Evolutionary conservation across 2,888 invertebrate genomes (phyloP), one percentile per base, ranked within the genome.

Genomic region (Caenorhabditis japonica): DNA sequence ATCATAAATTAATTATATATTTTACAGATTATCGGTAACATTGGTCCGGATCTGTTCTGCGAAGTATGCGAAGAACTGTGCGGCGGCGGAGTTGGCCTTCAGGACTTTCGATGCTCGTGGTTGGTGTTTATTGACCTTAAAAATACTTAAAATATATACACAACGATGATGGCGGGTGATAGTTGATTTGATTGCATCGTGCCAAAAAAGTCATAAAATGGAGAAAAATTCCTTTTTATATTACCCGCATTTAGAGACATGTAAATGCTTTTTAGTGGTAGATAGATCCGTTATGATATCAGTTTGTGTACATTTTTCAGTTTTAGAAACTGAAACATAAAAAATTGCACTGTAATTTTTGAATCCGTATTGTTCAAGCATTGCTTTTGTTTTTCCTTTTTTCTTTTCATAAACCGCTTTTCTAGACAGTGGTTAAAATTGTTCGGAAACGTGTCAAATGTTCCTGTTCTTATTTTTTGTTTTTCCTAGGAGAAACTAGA

Each of bases 91-190:
- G 73, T 79, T 30, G 82, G 80, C 38, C 64, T 82, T 19, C 66
- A 70, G 60, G 82, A 82, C 49, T 82, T 70, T 59, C 72, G 80
- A 34, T 82, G 79, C 58, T 79, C 79, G 17, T 79, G 79, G 79
- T 76, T 15, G 51, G 75, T 68, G 41, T 60, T 43, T 58, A n/a
- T 15, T 25, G 38, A 38, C 15, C 38, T 34, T 34, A 27, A 36
- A 33, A 17, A 15, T 27, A 33, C 33, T 43, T 27, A 43, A 53
- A 47, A 64, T 44, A 10, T 34, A 55, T 46, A 38, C 27, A 62
- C n/a, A n/a, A n/a, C n/a, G n/a, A n/a, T n/a, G n/a, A n/a, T n/a
- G n/a, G n/a, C n/a, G n/a, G n/a, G 43, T 13, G 15, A 41, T 30
- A 49, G 23, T 49, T 41, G 53, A 56, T 43, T 41, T 36, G 25